Evolutionary conservation across 1,140 invertebrate species (phyloP), one percentile per base, ranked within the genome.

Genomic region (Euglossa dilemma): DNA sequence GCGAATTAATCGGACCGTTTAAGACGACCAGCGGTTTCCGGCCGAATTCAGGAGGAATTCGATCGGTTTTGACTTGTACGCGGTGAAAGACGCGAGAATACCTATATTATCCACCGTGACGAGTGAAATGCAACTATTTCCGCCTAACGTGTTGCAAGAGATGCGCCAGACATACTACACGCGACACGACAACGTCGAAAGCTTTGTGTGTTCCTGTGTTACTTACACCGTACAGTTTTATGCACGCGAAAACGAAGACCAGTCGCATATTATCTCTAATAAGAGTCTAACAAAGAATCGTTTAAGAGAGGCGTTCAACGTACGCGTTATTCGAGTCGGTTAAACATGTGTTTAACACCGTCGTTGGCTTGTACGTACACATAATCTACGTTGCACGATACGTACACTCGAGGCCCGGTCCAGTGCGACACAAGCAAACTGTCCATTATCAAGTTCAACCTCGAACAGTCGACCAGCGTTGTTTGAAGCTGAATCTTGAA

Each of bases 351-450:
- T 83, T 67, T 59, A 76, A 88, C 87, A 88, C 67, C 70, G 54
- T 45, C 63, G 86, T 76, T 64, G 56, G 54, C 73, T 75, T 84
- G 85, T 84, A 87, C 73, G 64, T 77, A 85, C 76, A 83, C 45
- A 66, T 66, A 88, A 81, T 85, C 73, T 63, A 75, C 82, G 52
- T 82, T 76, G 25, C 81, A 78, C 80, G 64, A 77, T 83, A 77
- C 61, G 80, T 75, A 75, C 45, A 77, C 74, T 57, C 50, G 47
- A n/a, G 25, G 18, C 36, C 6, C 36, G 54, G 56, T 45, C n/a
- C 52, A 54, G 47, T 63, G n/a, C 28, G 8, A 67, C 43, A 52
- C 81, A 45, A 23, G 43, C 66, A 78, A 52, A 76, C 66, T 59
- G 73, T 71, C 54, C 66, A 45, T 45, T 54, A 70, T 61, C 67